Evolutionary conservation across 2,797 vertebrate genomes (phyloP).

Genomic region (Lagocephalus sceleratus): DNA sequence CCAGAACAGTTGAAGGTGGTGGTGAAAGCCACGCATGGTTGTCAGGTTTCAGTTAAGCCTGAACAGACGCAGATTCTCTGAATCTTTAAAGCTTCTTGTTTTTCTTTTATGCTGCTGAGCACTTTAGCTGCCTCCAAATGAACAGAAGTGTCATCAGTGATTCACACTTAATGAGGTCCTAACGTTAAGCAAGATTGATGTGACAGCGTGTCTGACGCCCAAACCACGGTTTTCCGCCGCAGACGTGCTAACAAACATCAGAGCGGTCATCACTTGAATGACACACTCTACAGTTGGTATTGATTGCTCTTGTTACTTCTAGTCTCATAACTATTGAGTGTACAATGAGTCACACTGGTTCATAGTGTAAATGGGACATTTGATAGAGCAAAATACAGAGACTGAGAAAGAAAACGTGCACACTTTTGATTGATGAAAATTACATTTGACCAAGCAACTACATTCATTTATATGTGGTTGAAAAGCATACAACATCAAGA

Average conservation of each 20-base stretch:
- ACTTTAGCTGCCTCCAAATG: too few relatives aligned
- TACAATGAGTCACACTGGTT: conserved; percentile 20
- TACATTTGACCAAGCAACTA: neutral
- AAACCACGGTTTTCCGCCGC: neutral
- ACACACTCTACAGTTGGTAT: conserved; percentile 11
- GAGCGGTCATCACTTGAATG: neutral
- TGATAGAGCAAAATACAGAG: neutral
- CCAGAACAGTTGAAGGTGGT: too few relatives aligned
- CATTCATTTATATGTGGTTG: too few relatives aligned
- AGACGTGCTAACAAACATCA: neutral
- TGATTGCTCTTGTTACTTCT: conserved; percentile 17
- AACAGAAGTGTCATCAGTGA: too few relatives aligned
- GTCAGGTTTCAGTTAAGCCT: too few relatives aligned
- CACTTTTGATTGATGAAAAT: neutral
- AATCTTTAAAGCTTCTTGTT: too few relatives aligned
- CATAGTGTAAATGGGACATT: conserved; percentile 2
- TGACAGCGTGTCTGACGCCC: conserved; percentile 6
- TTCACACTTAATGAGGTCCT: too few relatives aligned
- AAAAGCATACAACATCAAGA: too few relatives aligned
- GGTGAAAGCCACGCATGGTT: too few relatives aligned
- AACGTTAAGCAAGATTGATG: conserved; percentile 7
- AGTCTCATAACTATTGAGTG: conserved; percentile 24
- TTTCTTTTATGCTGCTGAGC: too few relatives aligned
- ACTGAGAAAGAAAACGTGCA: conserved; percentile 1
- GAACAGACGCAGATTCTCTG: too few relatives aligned